phyloP scores from a whole-genome alignment of 2,113 vertebrate species.

The Chrysochloris asiatica region DNA sequence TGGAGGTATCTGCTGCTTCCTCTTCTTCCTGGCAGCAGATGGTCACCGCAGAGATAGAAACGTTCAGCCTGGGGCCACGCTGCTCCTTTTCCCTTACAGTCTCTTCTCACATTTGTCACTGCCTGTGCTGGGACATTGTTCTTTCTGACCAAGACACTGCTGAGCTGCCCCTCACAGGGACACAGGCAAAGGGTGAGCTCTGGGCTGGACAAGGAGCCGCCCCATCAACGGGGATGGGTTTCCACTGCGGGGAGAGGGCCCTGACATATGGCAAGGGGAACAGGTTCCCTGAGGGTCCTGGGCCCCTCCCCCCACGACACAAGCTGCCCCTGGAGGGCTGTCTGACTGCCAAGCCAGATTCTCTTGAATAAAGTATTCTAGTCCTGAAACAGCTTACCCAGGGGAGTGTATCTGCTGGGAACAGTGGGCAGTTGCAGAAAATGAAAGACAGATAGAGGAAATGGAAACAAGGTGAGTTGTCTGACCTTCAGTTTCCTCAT shows the following conservation, averaged over 20 bases:
- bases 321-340: background rate
- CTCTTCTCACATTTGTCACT: background rate
- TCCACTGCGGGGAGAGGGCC: background rate
- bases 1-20: background rate
- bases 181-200: background rate
- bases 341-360: conserved; percentile 67
- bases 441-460: background rate
- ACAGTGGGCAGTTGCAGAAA: too few relatives aligned
- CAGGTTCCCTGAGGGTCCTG: background rate
- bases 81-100: too few relatives aligned
- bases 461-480: background rate
- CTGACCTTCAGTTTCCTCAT: background rate
- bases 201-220: background rate
- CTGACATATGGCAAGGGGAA: background rate
- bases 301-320: background rate
- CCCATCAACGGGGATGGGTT: background rate
- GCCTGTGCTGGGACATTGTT: conserved; percentile 31
- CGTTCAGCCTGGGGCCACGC: conserved; percentile 5
- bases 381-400: conserved; percentile 39
- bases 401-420: background rate
- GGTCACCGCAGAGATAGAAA: too few relatives aligned
- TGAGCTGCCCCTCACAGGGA: background rate
- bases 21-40: background rate
- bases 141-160: background rate
- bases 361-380: conserved; percentile 82